Evolutionary conservation across 2,797 vertebrate species (phyloP).

Genomic region (Prionace glauca): DNA sequence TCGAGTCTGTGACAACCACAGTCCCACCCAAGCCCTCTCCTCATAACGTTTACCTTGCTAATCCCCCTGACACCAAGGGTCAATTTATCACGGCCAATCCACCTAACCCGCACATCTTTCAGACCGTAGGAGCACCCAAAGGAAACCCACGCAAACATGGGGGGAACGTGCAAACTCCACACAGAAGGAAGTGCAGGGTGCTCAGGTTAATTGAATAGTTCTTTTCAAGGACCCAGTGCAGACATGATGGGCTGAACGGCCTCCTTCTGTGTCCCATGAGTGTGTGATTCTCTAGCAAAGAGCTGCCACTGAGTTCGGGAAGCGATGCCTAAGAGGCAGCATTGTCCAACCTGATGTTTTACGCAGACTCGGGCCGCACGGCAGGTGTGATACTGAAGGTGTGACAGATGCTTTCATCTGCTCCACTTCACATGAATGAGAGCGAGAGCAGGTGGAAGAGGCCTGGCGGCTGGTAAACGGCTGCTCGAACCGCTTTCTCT

Average conservation of each 20-base stretch:
- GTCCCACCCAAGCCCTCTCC: no score
- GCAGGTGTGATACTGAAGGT: constrained; percentile 40
- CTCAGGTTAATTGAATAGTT: no score
- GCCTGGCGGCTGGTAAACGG: neutral
- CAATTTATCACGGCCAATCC: no score
- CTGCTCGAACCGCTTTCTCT: neutral
- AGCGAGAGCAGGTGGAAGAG: constrained; percentile 32
- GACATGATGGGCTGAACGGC: neutral
- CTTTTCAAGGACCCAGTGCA: neutral
- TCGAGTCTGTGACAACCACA: no score
- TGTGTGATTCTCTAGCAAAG: neutral
- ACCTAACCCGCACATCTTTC: no score
- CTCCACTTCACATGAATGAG: constrained; percentile 13
- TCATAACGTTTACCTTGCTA: no score
- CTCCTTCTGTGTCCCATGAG: neutral
- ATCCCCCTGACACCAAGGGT: no score
- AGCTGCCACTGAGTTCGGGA: neutral
- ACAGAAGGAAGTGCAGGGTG: neutral
- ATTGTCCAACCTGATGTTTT: neutral
- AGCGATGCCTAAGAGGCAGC: neutral
- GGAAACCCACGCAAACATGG: no score
- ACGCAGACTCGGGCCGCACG: neutral
- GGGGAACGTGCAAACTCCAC: no score
- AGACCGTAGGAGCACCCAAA: no score
- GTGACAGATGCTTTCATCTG: constrained; percentile 39